Base-by-base conservation (phyloP, 2,888 invertebrate species). In the Diplazon laetatorius region DNA sequence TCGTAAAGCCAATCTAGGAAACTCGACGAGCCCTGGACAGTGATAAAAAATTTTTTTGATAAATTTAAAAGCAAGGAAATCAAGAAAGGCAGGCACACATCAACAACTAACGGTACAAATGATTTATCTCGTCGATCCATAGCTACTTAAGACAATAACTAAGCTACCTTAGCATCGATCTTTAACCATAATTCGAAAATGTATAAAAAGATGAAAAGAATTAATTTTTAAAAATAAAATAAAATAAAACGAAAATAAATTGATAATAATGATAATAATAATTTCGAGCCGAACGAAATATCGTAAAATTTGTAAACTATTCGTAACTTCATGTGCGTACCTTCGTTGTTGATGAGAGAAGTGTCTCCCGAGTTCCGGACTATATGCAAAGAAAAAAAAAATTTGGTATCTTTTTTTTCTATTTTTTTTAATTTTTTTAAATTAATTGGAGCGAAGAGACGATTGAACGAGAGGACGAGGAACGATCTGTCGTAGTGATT, bases 331-430 rank as follows among this genome's bases (percentile, higher is more conserved):
- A 80, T 82, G 81, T 80, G 84, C 93, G 91, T 93, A 94, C 93
- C 93, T 94, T 93, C 93, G 87, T 93, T 92, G 87, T 90, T 91
- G 88, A 93, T 93, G 86, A 93, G 92, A 87, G 91, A 91, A 87
- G 91, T 91, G 86, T 92, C 92, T 88, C 91, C 92, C 85, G 87
- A 88, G 88, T 91, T 91, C 87, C 91, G 91, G 84, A 93, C 93
- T 93, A 92, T 87, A 89, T 87, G 83, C 78, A 79, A 87, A 84
- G 83, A 78, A 79, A 87, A 84, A 91, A 80, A 77, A 78, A 73
- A n/a, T n/a, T n/a, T n/a, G 60, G 52, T 70, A 46, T 68, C 65
- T 85, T 83, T 46, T 35, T 25, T 20, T 62, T n/a, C n/a, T n/a
- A n/a, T n/a, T n/a, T n/a, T n/a, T n/a, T n/a, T n/a, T n/a, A n/a